Evolutionary conservation across 2,797 vertebrate genomes (phyloP).

Genomic region (Natrix natrix): DNA sequence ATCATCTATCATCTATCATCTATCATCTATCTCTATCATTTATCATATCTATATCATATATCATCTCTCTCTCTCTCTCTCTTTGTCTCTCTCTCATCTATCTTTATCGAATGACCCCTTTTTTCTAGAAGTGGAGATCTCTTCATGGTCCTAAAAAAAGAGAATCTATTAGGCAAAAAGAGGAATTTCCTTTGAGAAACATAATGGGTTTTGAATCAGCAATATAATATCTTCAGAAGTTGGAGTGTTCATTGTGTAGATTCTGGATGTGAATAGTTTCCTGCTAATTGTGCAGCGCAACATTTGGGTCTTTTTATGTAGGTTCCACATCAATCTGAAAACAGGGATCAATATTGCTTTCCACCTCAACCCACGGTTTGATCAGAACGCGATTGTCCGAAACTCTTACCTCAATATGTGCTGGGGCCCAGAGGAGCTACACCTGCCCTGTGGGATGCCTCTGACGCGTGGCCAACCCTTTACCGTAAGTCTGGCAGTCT

Average conservation of each 20-base stretch:
- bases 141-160: no score
- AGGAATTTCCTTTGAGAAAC: not conserved
- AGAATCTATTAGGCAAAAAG: no score
- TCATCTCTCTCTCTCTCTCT: no score
- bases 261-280: not conserved
- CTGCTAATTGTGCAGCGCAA: rapidly evolving
- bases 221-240: not conserved
- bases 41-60: no score
- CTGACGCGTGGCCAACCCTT: conserved; percentile 48
- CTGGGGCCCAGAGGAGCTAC: conserved; percentile 62
- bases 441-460: conserved; percentile 41
- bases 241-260: no score
- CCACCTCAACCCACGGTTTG: conserved; percentile 64
- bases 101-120: no score
- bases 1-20: no score
- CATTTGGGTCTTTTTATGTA: conserved; percentile 1
- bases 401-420: conserved; percentile 45
- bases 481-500: conserved; percentile 18
- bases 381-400: conserved; percentile 54
- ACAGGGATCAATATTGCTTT: conserved; percentile 48
- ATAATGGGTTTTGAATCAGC: not conserved
- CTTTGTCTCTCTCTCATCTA: not conserved
- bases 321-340: conserved; percentile 65
- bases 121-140: no score
- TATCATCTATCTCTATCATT: no score